Evolutionary conservation across 2,113 vertebrate genomes (phyloP).

Genomic region (Etheostoma cragini): DNA sequence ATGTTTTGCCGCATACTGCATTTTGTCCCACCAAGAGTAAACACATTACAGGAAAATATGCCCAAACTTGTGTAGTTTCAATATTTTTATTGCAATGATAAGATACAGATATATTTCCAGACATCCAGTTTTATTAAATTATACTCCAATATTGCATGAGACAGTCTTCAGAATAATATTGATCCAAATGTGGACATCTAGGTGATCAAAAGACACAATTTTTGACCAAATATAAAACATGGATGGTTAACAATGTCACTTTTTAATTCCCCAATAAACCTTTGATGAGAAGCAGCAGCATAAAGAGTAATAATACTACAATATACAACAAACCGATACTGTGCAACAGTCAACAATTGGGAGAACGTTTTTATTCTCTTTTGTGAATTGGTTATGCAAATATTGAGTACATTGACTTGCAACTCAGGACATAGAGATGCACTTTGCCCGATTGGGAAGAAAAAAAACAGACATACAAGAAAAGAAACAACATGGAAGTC

Average conservation of each 20-base stretch:
- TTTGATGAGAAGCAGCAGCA: conserved; percentile 78
- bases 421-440: conserved; percentile 50
- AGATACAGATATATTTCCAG: conserved; percentile 85
- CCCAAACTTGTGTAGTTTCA: conserved; percentile 63
- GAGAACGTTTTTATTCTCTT: conserved; percentile 40
- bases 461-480: conserved; percentile 39
- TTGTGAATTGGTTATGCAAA: conserved; percentile 60
- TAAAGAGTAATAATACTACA: conserved; percentile 77
- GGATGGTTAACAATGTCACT: conserved; percentile 59
- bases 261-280: conserved; percentile 67
- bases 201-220: conserved; percentile 66
- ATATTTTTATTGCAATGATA: conserved; percentile 87
- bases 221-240: conserved; percentile 72
- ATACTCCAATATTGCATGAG: conserved; percentile 83
- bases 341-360: conserved; percentile 76
- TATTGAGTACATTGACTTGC: conserved; percentile 58
- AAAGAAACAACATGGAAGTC: too few relatives aligned
- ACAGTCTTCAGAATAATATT: conserved; percentile 77
- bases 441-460: conserved; percentile 46
- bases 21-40: neutral
- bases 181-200: conserved; percentile 77
- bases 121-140: conserved; percentile 86
- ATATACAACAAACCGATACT: conserved; percentile 80
- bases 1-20: neutral
- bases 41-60: neutral